Evolutionary conservation across 2,797 vertebrate genomes (phyloP), one percentile per base, ranked within the genome.

Genomic region (Falco berigora): DNA sequence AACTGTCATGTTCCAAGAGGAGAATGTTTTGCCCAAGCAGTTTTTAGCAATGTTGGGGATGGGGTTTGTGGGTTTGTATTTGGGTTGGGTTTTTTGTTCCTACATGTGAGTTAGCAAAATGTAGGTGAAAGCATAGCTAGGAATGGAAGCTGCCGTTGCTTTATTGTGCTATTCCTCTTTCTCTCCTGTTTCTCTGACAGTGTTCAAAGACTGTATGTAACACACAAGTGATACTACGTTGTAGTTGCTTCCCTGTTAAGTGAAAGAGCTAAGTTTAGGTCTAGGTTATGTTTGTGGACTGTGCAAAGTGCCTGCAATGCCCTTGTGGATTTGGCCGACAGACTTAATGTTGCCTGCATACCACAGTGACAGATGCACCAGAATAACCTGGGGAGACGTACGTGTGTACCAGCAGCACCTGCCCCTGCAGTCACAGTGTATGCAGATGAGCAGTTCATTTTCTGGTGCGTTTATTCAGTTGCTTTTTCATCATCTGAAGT

Each of bases 51-150:
- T 10, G 10, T 25, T 53, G 25, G 21, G 17, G 7, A 8, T 0
- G 2, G 49, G 5, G 20, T 24, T 85, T n/a, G 44, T 0, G 0
- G 6, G 42, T 68, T 56, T 28, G 19, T 11, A 11, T 46, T 56
- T 17, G 44, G 30, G 8, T 6, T 22, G 12, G 1, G 1, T 34
- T 73, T 38, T 47, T 81, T 30, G 7, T 63, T 90, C 34, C 11
- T 77, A 6, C 11, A 28, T 42, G 30, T 53, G 18, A 7, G 6
- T 76, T 69, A 59, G 40, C 27, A 89, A 87, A 87, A 53, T 16
- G 1, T 28, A 56, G 19, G n/a, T 76, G 61, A 61, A 86, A 95
- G 71, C 12, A 28, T 14, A 87, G 12, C 44, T 67, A 56, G 53
- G 69, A 69, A 36, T 32, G 55, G 30, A 28, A 73, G 38, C 21